phyloP scores from a whole-genome alignment of 2,888 invertebrate genomes.

The Metacarcinus magister region DNA sequence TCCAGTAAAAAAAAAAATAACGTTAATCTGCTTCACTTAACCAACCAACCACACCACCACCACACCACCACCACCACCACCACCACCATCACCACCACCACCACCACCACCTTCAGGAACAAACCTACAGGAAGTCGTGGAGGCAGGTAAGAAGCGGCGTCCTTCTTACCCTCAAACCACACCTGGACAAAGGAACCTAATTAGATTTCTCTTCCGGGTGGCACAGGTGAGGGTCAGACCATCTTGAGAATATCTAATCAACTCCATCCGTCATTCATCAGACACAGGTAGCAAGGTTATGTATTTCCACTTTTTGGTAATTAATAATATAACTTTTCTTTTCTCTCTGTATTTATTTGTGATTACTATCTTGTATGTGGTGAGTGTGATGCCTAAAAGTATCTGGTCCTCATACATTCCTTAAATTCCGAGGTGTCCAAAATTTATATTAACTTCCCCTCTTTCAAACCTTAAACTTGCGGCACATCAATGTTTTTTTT shows the following conservation, averaged over 20 bases:
- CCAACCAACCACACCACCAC: background rate
- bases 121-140: background rate
- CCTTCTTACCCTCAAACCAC: background rate
- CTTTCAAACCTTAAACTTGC: too few relatives aligned
- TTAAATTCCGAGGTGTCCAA: too few relatives aligned
- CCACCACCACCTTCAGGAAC: background rate
- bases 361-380: too few relatives aligned
- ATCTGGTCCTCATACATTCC: too few relatives aligned
- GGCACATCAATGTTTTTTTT: too few relatives aligned
- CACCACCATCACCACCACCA: background rate
- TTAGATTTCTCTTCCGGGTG: conserved; percentile 43
- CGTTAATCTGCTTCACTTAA: background rate
- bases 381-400: too few relatives aligned
- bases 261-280: background rate
- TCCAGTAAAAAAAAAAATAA: background rate
- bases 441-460: too few relatives aligned
- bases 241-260: conserved; percentile 17
- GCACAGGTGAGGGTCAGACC: conserved; percentile 46
- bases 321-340: background rate
- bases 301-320: background rate
- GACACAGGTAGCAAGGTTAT: background rate
- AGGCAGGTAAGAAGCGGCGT: background rate
- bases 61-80: background rate
- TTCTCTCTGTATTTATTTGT: too few relatives aligned
- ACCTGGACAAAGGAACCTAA: conserved; percentile 31